These are phyloP conservation scores for Phocoena phocoena DNA, from an alignment of 2,113 vertebrate species.

Conservation along the genomic window DNA sequence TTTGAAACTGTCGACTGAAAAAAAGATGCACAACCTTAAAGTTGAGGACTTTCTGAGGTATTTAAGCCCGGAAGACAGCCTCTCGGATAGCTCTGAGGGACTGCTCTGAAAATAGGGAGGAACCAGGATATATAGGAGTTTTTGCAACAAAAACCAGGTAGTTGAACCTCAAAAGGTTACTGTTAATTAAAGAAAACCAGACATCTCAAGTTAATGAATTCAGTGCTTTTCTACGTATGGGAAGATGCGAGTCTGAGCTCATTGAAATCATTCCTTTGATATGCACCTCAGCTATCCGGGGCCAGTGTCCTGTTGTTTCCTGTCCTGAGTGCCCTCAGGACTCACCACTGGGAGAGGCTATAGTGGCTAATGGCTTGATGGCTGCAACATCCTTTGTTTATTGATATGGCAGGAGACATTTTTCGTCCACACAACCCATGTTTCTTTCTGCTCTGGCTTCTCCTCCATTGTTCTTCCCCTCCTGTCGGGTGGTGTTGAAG, in stretches of 20 bases:
- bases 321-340: neutral
- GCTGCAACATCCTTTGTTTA: neutral
- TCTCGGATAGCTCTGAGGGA: neutral
- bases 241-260: neutral
- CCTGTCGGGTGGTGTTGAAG: neutral
- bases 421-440: neutral
- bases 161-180: neutral
- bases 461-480: neutral
- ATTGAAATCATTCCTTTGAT: neutral
- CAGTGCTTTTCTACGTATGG: too few species aligned
- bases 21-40: neutral
- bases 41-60: neutral
- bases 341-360: neutral
- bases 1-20: neutral
- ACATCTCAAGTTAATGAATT: neutral
- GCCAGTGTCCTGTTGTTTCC: fast-evolving
- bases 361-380: neutral
- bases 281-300: neutral
- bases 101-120: neutral
- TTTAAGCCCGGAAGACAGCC: neutral
- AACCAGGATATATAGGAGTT: too few species aligned
- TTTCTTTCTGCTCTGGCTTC: neutral
- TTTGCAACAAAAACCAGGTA: neutral
- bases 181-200: neutral
- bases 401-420: neutral